Percentiles rank a stretch among this genome's conserved stretches.
These are phyloP conservation scores for Pyrocoelia pectoralis DNA, from an alignment of 2,888 invertebrate genomes.

Conservation along the genomic window DNA sequence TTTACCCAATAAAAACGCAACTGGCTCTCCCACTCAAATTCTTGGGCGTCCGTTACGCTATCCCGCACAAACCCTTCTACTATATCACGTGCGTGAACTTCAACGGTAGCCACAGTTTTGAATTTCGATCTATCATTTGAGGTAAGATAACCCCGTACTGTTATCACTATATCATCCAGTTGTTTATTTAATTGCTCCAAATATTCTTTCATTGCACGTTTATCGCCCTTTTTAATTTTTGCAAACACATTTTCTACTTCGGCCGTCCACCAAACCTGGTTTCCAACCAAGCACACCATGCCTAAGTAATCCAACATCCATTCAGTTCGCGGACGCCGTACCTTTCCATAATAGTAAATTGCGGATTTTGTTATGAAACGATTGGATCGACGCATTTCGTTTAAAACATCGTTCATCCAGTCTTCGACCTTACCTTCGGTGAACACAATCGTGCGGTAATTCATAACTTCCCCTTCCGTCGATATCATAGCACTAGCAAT, in stretches of 20 bases:
- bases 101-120: slow-evolving; percentile 88
- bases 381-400: slow-evolving; percentile 86
- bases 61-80: slow-evolving; percentile 82
- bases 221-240: slow-evolving; percentile 76
- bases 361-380: slow-evolving; percentile 87
- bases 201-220: slow-evolving; percentile 91
- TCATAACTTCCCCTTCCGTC: slow-evolving; percentile 87
- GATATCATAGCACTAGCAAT: slow-evolving; percentile 87
- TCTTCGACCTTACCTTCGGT: slow-evolving; percentile 87
- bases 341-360: slow-evolving; percentile 85
- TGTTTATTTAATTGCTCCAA: slow-evolving; percentile 81
- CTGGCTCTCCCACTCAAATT: slow-evolving; percentile 96
- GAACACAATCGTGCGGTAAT: slow-evolving; percentile 73
- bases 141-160: slow-evolving; percentile 74
- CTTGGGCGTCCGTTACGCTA: slow-evolving; percentile 82
- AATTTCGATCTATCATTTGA: slow-evolving; percentile 88
- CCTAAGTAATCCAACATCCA: slow-evolving; percentile 93
- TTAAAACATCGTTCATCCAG: slow-evolving; percentile 89
- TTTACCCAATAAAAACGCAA: slow-evolving; percentile 91
- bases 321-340: slow-evolving; percentile 72
- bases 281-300: slow-evolving; percentile 69
- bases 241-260: slow-evolving; percentile 91
- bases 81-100: slow-evolving; percentile 92
- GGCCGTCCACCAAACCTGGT: slow-evolving; percentile 96
- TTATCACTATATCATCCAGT: slow-evolving; percentile 83